phyloP scores from a whole-genome alignment of 2,113 vertebrate species.

The cat (Felis catus) region F.catus_Fca126_mat1.0 CM031414.1:49345501-49346000 shows the following conservation, averaged over 20 bases:
- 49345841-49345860: not conserved
- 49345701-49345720: too few species aligned
- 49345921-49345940: not conserved
- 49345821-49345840: not conserved
- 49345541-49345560: too few species aligned
- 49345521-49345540: not conserved
- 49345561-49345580: not conserved
- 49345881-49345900: not conserved
- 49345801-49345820: not conserved
- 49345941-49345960: not conserved
- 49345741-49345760: not conserved
- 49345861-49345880: not conserved
- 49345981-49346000: not conserved
- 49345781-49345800: not conserved
- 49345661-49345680: not conserved
- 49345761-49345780: not conserved
- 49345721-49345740: not conserved
- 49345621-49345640: not conserved
- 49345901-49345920: not conserved
- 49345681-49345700: not conserved
- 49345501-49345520: not conserved
- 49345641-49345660: not conserved
- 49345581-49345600: not conserved
- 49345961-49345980: not conserved
- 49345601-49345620: not conserved